Evolutionary conservation across 64 coral and sea anemone species (phyloP).

Genomic region (Pachyseris speciosa): DNA sequence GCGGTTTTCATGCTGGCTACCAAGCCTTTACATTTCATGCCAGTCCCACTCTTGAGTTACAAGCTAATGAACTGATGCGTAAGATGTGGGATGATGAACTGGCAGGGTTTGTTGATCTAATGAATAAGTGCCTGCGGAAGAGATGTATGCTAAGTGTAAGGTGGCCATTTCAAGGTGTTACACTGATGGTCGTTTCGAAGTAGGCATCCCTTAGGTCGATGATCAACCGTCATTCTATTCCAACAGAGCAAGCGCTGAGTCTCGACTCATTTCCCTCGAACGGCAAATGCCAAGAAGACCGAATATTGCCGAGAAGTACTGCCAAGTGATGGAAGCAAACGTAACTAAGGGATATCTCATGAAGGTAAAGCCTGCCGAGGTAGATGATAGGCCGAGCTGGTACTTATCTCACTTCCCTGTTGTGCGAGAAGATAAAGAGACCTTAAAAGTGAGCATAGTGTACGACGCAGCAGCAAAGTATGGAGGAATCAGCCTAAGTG

Average conservation of each 20-base stretch:
- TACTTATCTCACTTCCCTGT: constrained; percentile 63
- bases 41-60: neutral
- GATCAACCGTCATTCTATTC: constrained; percentile 49
- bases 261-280: constrained; percentile 34
- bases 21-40: neutral
- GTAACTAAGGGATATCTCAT: constrained; percentile 34
- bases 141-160: constrained; percentile 30
- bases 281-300: constrained; percentile 9
- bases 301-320: constrained; percentile 38
- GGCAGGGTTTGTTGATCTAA: constrained; percentile 8
- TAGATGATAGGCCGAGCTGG: neutral
- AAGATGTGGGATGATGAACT: constrained; percentile 77
- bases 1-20: neutral
- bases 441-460: constrained; percentile 57
- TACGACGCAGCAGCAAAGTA: constrained; percentile 45
- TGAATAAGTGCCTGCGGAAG: neutral
- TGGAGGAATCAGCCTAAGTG: constrained; percentile 31
- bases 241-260: constrained; percentile 52
- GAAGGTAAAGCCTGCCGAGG: constrained; percentile 10
- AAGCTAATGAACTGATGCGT: constrained; percentile 46
- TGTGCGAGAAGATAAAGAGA: constrained; percentile 24
- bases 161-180: too few species aligned
- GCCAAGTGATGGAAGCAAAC: constrained; percentile 46
- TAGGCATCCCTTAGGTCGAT: constrained; percentile 59
- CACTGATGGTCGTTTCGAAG: too few species aligned